Evolutionary conservation across 2,888 invertebrate genomes (phyloP), one percentile per base, ranked within the genome.

Genomic region (Parelbella ahira): DNA sequence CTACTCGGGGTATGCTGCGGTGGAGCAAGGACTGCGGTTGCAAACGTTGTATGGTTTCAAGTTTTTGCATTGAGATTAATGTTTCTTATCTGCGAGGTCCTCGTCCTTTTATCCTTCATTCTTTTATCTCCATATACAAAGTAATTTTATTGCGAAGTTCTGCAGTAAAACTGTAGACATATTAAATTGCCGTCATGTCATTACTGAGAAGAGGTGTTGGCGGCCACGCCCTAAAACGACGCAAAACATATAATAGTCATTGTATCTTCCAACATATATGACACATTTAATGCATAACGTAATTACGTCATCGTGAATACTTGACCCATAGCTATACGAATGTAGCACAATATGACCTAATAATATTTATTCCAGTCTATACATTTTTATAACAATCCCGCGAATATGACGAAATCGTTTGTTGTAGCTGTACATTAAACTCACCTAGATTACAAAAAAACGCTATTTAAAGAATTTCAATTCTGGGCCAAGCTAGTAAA

Each of bases 381-480:
- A 33, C 30, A 13, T n/a, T 37, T 47, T 38, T 32, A 44, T 30
- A 25, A 29, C 36, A 42, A 9, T 36, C 7, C 33, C 15, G 10
- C 24, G 10, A 36, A 37, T 29, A 34, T 33, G 44, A 9, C 41
- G 18, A 27, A 30, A 24, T 41, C 43, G 37, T 30, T 37, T 29
- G 13, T 39, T 37, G 25, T 50, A 44, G 28, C 9, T 13, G 24
- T 30, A 18, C 8, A 23, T 24, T 6, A 29, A 8, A 24, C 23
- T 50, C 37, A 47, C 51, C 47, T 44, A 51, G 44, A 48, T 50
- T 41, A 33, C 29, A 21, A 36, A 47, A 50, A 49, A 30, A 23
- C 37, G 32, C 37, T 54, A 52, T 48, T 54, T 51, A 46, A 53
- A 54, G 52, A 51, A 37, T 45, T 45, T 38, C 39, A 37, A 24